These are phyloP conservation scores for Diabrotica balteata DNA, from an alignment of 2,888 invertebrate species.

Conservation along the genomic window DNA sequence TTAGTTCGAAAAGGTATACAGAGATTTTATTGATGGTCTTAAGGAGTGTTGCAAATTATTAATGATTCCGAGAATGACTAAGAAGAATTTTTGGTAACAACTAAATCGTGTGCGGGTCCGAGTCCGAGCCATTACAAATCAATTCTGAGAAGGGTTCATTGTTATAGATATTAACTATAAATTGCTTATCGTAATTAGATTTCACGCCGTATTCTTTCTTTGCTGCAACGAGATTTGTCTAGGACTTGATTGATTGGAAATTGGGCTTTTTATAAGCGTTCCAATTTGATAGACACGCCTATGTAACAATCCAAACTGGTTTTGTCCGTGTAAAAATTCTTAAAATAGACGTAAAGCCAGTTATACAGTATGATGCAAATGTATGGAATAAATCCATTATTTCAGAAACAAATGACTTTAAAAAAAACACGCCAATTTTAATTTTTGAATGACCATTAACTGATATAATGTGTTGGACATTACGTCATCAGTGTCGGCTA, in stretches of 20 bases:
- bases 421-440: no score
- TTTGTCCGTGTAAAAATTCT: no score
- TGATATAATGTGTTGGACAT: no score
- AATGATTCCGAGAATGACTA: slow-evolving; percentile 35
- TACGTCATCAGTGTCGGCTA: no score
- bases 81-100: slow-evolving; percentile 33
- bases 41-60: slow-evolving; percentile 38
- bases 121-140: slow-evolving; percentile 30
- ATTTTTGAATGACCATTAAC: no score
- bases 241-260: slow-evolving; percentile 4
- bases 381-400: no score
- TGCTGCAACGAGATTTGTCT: slow-evolving; percentile 5
- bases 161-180: slow-evolving; percentile 26
- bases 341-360: no score
- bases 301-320: no score
- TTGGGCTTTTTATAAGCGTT: slow-evolving; percentile 3
- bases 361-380: no score
- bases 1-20: neutral
- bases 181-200: slow-evolving; percentile 26
- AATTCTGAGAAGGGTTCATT: slow-evolving; percentile 29
- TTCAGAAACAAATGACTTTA: no score
- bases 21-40: slow-evolving; percentile 23
- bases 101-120: slow-evolving; percentile 33
- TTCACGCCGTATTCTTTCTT: slow-evolving; percentile 12
- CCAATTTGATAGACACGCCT: slow-evolving; percentile 4